These are phyloP conservation scores for Coendou prehensilis DNA, from an alignment of 2,797 vertebrate genomes.

Conservation along the genomic window DNA sequence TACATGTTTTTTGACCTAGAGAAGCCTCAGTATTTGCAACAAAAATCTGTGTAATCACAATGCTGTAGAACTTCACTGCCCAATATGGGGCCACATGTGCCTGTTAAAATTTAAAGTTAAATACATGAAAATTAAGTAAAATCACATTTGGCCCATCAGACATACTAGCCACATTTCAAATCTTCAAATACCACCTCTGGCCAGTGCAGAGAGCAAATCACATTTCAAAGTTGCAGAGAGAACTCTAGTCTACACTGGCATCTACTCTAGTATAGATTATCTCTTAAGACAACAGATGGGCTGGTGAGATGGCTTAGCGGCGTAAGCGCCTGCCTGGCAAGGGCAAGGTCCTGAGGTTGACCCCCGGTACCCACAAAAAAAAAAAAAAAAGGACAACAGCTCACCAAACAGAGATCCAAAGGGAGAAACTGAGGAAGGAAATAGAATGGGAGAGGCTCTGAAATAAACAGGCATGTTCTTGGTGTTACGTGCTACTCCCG, in stretches of 20 bases:
- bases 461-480: neutral
- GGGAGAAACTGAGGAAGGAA: neutral
- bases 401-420: neutral
- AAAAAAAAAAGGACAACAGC: neutral
- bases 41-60: neutral
- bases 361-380: too few relatives aligned
- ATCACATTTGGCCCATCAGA: neutral
- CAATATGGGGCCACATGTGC: too few relatives aligned
- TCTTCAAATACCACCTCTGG: neutral
- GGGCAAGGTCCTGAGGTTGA: too few relatives aligned
- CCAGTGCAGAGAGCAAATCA: neutral
- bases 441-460: neutral
- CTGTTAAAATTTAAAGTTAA: neutral
- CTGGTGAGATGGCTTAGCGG: too few relatives aligned
- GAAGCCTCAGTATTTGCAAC: neutral
- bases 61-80: neutral
- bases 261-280: neutral
- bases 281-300: neutral
- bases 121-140: conserved; percentile 1
- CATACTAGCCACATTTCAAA: neutral
- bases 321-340: too few relatives aligned
- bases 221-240: neutral
- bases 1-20: neutral
- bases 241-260: neutral
- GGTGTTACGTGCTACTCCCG: neutral